phyloP scores from a whole-genome alignment of 2,113 vertebrate species.

The Chaenocephalus aceratus region DNA sequence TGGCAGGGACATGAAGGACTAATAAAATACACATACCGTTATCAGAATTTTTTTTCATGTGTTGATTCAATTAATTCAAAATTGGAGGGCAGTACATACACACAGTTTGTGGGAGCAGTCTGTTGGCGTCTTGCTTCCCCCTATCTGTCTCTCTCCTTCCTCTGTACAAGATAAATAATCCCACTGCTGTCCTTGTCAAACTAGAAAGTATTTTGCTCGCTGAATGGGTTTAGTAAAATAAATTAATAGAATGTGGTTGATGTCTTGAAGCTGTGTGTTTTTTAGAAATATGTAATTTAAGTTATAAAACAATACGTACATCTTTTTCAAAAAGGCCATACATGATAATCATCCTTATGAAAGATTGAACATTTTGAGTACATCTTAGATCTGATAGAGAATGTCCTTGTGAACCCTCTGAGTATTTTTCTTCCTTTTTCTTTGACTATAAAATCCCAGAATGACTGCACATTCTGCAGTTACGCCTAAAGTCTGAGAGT shows the following conservation, averaged over 20 bases:
- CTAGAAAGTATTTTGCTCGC: slow-evolving; percentile 35
- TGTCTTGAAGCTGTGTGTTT: slow-evolving; percentile 40
- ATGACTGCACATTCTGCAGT: neutral
- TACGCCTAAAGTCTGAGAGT: neutral
- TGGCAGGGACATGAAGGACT: slow-evolving; percentile 44
- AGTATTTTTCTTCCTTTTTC: slow-evolving; percentile 1
- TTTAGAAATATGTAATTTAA: slow-evolving; percentile 15
- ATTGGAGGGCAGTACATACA: slow-evolving; percentile 31
- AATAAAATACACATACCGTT: slow-evolving; percentile 43
- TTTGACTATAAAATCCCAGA: neutral
- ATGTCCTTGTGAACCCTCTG: slow-evolving; percentile 9
- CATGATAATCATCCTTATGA: slow-evolving; percentile 39
- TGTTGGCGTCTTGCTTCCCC: slow-evolving; percentile 13
- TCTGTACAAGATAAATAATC: slow-evolving; percentile 36
- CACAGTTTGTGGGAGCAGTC: slow-evolving; percentile 33
- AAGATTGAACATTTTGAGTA: slow-evolving; percentile 25
- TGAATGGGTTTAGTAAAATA: slow-evolving; percentile 56
- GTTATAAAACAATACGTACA: no score
- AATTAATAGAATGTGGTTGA: slow-evolving; percentile 45
- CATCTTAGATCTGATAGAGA: slow-evolving; percentile 18
- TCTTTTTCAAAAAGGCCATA: slow-evolving; percentile 5
- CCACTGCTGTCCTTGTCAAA: slow-evolving; percentile 50
- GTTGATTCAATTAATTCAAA: slow-evolving; percentile 57
- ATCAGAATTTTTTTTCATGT: slow-evolving; percentile 31
- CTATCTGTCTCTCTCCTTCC: slow-evolving; percentile 7